Evolutionary conservation across 2,113 vertebrate genomes (phyloP).

Genomic region (Xenopus laevis): DNA sequence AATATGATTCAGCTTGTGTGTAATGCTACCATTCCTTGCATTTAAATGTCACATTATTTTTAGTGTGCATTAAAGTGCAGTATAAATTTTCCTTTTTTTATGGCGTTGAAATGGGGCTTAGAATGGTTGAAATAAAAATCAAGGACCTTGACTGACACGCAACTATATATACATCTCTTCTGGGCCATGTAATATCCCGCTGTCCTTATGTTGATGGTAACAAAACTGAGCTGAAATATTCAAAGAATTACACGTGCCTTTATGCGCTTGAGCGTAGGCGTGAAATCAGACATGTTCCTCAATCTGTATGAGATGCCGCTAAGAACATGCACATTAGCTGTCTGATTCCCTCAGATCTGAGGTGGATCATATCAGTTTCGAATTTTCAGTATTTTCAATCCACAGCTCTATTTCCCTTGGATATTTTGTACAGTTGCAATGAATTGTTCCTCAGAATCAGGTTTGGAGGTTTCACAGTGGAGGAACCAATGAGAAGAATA

Average conservation of each 20-base stretch:
- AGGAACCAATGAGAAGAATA: no score
- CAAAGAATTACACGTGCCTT: neutral
- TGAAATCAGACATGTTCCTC: neutral
- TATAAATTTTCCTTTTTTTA: conserved; percentile 25
- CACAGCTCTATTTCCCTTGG: neutral
- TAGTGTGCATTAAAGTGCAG: conserved; percentile 11
- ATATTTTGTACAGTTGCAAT: neutral
- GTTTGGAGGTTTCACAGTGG: no score
- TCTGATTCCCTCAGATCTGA: neutral
- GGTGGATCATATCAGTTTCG: conserved; percentile 1
- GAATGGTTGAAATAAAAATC: conserved; percentile 31
- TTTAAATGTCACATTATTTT: conserved; percentile 26
- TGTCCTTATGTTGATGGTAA: neutral
- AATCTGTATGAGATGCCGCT: neutral
- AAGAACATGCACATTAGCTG: neutral
- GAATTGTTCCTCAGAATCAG: neutral
- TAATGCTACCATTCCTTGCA: conserved; percentile 21
- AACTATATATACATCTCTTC: conserved; percentile 13
- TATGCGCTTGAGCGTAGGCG: neutral
- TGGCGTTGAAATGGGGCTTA: conserved; percentile 13
- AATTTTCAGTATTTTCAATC: neutral
- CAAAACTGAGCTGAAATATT: neutral
- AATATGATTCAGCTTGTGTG: conserved; percentile 20
- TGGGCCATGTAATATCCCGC: neutral
- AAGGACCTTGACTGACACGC: conserved; percentile 20